phyloP scores from a whole-genome alignment of 2,888 invertebrate genomes.

The Trachelus iudaicus region DNA sequence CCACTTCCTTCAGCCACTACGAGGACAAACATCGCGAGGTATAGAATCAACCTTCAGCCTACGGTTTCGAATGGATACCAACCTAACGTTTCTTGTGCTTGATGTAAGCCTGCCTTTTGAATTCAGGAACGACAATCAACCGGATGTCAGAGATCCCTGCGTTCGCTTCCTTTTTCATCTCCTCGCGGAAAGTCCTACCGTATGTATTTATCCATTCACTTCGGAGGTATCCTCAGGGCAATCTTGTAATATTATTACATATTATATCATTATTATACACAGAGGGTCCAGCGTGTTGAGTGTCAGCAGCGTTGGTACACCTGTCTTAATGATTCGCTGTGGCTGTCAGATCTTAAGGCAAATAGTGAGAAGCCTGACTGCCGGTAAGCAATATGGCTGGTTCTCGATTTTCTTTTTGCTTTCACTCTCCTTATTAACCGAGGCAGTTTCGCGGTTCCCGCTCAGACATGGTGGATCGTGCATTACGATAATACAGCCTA shows the following conservation, averaged over 20 bases:
- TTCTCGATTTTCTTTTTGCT: background rate
- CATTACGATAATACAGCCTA: conserved; percentile 63
- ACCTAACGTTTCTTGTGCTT: background rate
- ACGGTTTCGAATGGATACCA: background rate
- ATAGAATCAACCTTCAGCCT: conserved; percentile 10
- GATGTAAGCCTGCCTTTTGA: background rate
- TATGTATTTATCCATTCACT: background rate
- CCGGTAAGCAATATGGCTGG: background rate
- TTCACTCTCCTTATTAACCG: background rate
- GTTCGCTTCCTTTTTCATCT: background rate
- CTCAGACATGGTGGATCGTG: conserved; percentile 44
- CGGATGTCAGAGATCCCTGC: background rate
- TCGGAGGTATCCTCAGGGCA: background rate
- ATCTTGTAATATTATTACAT: background rate
- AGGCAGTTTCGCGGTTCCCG: background rate
- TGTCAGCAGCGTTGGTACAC: background rate
- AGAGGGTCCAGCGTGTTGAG: background rate
- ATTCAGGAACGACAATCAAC: background rate
- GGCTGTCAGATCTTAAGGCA: background rate
- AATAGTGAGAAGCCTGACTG: background rate
- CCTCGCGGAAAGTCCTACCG: background rate
- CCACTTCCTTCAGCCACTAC: conserved; percentile 25
- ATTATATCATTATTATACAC: background rate
- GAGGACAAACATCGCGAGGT: conserved; percentile 42
- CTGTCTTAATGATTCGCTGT: background rate